Conservation (phyloP, 2,113 vertebrate genomes). For the Sinocyclocheilus anshuiensis region DNA sequence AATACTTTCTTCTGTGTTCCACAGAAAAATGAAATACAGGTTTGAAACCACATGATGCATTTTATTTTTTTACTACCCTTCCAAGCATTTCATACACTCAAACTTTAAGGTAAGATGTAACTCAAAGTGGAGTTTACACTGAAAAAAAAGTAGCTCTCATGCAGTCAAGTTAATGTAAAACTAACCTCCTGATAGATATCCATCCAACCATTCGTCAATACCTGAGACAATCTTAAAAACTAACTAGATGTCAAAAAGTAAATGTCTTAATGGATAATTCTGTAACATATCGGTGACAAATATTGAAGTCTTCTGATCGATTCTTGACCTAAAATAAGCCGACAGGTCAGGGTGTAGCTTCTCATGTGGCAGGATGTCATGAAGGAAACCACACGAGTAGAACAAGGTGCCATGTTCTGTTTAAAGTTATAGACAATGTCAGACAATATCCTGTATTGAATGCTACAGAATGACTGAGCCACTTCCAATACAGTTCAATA, state of each 20-base stretch:
- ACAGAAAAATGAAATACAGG: neutral
- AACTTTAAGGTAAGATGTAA: neutral
- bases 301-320: neutral
- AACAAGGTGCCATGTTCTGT: neutral
- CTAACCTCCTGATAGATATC: neutral
- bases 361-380: slow-evolving; percentile 8
- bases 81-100: no score
- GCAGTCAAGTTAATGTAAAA: slow-evolving; percentile 4
- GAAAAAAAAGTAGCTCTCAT: neutral
- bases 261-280: neutral
- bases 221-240: neutral
- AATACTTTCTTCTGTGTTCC: neutral
- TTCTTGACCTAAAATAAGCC: slow-evolving; percentile 2
- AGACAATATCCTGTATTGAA: neutral
- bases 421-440: neutral
- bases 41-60: neutral
- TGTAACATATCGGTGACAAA: neutral
- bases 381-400: slow-evolving; percentile 3
- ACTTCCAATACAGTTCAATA: neutral
- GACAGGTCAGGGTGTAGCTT: slow-evolving; percentile 11
- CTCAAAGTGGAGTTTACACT: neutral
- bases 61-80: neutral
- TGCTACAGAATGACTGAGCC: neutral
- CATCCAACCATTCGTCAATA: neutral
- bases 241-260: neutral